Evolutionary conservation across 2,888 invertebrate species (phyloP), one percentile per base, ranked within the genome.

Genomic region (Caenorhabditis sulstoni): DNA sequence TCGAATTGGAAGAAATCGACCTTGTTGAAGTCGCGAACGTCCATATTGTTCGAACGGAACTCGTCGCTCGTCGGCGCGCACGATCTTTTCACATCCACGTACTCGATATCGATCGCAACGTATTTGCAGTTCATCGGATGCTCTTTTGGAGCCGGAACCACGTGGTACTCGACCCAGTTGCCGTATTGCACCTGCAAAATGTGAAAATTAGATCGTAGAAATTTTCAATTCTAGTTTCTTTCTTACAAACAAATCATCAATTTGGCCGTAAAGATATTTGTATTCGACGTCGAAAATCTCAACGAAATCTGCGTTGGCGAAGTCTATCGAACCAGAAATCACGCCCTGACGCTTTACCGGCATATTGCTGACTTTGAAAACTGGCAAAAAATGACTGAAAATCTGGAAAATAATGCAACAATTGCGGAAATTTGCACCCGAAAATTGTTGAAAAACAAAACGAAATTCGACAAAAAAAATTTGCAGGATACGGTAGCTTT

Each of bases 161-260:
- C 45, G 9, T 16, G 4, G n/a, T 65, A 65, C 35, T 65, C 65
- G 9, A 65, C 65, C 65, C 65, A 65, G 0, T 41, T 50, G n/a
- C 65, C 65, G 35, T 65, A 45, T 1, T 23, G 29, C 5, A 64
- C 52, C 64, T 64, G 50, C 9, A 64, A 52, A 7, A 14, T 22
- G 2, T 1, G 22, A 14, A n/a, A n/a, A 29, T 35, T 37, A 29
- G 3, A 16, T 11, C 4, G 14, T 14, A 11, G 23, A 22, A 59
- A 23, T 20, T 29, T 45, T 29, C 18, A n/a, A n/a, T n/a, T n/a
- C n/a, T n/a, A n/a, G n/a, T n/a, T n/a, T n/a, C n/a, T n/a, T n/a
- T n/a, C 64, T 64, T 20, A 65, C 65, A 45, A 65, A 65, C 3
- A 45, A 35, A 16, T 65, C 65, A 20, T 65, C 65, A 29, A 65